These are phyloP conservation scores for Dufourea novaeangliae DNA, from an alignment of 1,140 invertebrate genomes.

Conservation along the genomic window DNA sequence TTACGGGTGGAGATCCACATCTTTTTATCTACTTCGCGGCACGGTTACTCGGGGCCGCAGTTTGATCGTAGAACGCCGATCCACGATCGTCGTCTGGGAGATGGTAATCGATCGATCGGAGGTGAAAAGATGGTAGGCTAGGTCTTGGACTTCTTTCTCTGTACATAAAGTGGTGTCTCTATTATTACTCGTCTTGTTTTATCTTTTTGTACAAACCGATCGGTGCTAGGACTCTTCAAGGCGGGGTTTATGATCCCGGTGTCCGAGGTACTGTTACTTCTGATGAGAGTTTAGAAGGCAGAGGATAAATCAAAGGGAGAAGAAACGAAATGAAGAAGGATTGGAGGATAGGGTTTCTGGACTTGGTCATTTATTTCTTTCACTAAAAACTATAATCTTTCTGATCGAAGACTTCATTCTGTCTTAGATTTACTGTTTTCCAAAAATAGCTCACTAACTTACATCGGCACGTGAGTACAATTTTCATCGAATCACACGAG, in stretches of 20 bases:
- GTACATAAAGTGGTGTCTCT: background rate
- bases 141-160: background rate
- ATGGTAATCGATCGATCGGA: slow-evolving; percentile 24
- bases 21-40: slow-evolving; percentile 43
- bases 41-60: slow-evolving; percentile 11
- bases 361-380: background rate
- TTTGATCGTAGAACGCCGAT: slow-evolving; percentile 36
- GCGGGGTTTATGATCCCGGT: background rate
- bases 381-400: too few relatives aligned
- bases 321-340: background rate
- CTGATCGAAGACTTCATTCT: too few relatives aligned
- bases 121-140: background rate
- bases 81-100: slow-evolving; percentile 27
- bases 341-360: background rate
- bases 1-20: slow-evolving; percentile 45
- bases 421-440: too few relatives aligned
- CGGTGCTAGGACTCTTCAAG: background rate
- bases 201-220: background rate
- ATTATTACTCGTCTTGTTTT: slow-evolving; percentile 24
- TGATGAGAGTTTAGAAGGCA: background rate
- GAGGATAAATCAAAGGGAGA: background rate
- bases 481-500: too few relatives aligned
- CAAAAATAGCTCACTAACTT: too few relatives aligned
- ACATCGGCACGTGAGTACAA: too few relatives aligned
- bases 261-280: background rate